phyloP scores from a whole-genome alignment of 2,888 invertebrate genomes.

The Branchinecta sandiegonensis region DNA sequence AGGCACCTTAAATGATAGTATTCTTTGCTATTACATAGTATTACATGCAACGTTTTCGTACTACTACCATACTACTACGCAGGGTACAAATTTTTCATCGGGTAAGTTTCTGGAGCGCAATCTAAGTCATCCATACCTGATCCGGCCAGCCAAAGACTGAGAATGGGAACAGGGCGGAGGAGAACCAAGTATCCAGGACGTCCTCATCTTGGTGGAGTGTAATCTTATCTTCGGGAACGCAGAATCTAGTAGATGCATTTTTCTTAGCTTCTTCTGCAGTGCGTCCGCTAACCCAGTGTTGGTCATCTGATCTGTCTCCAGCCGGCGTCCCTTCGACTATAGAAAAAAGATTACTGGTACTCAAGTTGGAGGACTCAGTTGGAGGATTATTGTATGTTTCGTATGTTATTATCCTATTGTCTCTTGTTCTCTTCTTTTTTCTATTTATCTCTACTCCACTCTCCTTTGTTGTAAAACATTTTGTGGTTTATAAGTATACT shows the following conservation, averaged over 20 bases:
- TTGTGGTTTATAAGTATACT: too few relatives aligned
- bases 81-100: too few relatives aligned
- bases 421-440: too few relatives aligned
- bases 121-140: constrained; percentile 29
- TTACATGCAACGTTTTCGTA: too few relatives aligned
- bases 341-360: constrained; percentile 21
- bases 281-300: constrained; percentile 45
- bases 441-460: too few relatives aligned
- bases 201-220: constrained; percentile 68
- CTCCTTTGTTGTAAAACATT: too few relatives aligned
- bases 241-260: constrained; percentile 61
- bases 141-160: constrained; percentile 96
- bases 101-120: too few relatives aligned
- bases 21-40: too few relatives aligned
- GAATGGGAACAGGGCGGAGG: constrained; percentile 89
- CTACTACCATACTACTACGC: too few relatives aligned
- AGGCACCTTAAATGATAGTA: too few relatives aligned
- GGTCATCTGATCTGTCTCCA: constrained; percentile 34
- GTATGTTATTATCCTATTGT: too few relatives aligned
- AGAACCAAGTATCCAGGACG: constrained; percentile 98
- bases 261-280: constrained; percentile 55
- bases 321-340: constrained; percentile 24
- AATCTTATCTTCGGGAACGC: constrained; percentile 38
- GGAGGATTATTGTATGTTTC: too few relatives aligned
- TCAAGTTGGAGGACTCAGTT: not conserved